These are phyloP conservation scores for Phenganax subtilis DNA, from an alignment of 92 coral and sea anemone species.

Conservation along the genomic window DNA sequence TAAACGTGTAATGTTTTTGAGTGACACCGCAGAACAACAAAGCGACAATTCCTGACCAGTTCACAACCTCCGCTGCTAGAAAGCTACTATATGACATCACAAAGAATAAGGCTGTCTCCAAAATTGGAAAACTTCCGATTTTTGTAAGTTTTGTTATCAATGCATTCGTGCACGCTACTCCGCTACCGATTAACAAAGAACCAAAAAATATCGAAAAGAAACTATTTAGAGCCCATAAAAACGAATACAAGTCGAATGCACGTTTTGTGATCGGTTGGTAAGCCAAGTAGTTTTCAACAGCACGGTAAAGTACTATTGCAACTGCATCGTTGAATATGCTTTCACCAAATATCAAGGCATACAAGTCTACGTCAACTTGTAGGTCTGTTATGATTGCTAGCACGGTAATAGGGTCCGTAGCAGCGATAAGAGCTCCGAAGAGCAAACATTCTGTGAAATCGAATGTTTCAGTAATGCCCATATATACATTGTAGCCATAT, in stretches of 20 bases:
- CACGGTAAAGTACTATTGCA: constrained; percentile 85
- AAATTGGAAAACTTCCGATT: constrained; percentile 85
- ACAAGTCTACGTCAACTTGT: constrained; percentile 93
- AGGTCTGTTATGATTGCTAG: constrained; percentile 87
- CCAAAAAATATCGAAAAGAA: constrained; percentile 85
- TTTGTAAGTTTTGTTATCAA: constrained; percentile 89
- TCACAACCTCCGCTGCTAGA: constrained; percentile 86
- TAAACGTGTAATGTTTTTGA: constrained; percentile 92
- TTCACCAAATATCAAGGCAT: constrained; percentile 93
- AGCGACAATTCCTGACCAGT: constrained; percentile 97
- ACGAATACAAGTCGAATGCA: constrained; percentile 80
- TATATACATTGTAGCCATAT: constrained; percentile 77
- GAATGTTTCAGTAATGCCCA: constrained; percentile 75
- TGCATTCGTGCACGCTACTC: constrained; percentile 91
- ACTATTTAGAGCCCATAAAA: constrained; percentile 68
- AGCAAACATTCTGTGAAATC: constrained; percentile 91
- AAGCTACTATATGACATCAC: constrained; percentile 94
- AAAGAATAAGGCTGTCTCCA: constrained; percentile 85
- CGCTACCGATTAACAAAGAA: constrained; percentile 81
- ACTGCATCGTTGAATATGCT: constrained; percentile 95
- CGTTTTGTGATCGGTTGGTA: constrained; percentile 91
- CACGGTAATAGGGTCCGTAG: constrained; percentile 93
- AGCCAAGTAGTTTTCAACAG: constrained; percentile 91
- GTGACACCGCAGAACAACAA: constrained; percentile 93
- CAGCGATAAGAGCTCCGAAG: constrained; percentile 91